Evolutionary conservation across 2,113 vertebrate genomes (phyloP), one percentile per base, ranked within the genome.

Genomic region (Pristiophorus japonicus): DNA sequence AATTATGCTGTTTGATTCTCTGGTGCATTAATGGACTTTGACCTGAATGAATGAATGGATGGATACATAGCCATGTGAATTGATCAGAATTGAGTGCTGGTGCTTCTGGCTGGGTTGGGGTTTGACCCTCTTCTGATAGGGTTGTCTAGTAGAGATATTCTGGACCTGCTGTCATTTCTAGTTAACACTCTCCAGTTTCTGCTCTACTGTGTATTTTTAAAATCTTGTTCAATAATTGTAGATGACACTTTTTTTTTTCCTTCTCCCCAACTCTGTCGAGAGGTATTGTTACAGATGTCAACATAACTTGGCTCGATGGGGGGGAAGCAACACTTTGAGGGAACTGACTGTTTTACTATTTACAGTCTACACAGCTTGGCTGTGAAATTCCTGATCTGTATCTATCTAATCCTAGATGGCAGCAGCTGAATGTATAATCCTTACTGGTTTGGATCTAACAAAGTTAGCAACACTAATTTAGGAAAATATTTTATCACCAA

Each of bases 1-100:
- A 94, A 94, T 94, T 94, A 94, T 73, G 93, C 66, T 94, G 65
- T 70, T 94, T 94, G 93, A 94, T 94, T 90, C 45, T 90, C 16
- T 27, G 51, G 30, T 94, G 65, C 73, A 94, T 70, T 70, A 94
- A 47, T 30, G 63, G 93, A 94, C 66, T 51, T 51, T 59, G 85
- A 34, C 14, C 66, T 65, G 1, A 51, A 93, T 65, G 1, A 51
- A 51, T 91, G 90, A 63, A 94, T 70, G 65, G 66, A 30, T 67
- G 66, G 45, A 94, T 70, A 45, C 42, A 34, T 70, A 70, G 93
- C 93, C 93, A 94, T 30, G 93, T 67, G 93, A 94, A 67, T 70
- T 27, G 24, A 47, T 51, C 65, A 70, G 93, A 94, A 47, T 94
- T 94, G 93, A 70, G 11, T 67, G 42, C 66, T 70, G 93, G 93